Conservation (phyloP, 2,888 invertebrate species). For the Gymnocheta viridis region DNA sequence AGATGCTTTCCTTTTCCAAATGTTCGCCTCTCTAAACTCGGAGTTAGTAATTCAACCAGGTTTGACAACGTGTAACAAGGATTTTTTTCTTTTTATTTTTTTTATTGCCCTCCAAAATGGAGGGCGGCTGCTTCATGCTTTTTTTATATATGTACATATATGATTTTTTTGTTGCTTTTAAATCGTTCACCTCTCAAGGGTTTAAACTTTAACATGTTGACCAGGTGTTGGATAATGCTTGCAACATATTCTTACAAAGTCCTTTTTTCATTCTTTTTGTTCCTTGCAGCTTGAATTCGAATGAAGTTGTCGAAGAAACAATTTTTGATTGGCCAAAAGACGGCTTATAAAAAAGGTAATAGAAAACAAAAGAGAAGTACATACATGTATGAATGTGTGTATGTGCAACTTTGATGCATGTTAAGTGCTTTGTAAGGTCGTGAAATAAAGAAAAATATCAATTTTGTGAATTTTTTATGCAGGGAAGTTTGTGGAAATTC, state of each 20-base stretch:
- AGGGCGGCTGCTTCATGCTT: too few species aligned
- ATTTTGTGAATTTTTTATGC: too few species aligned
- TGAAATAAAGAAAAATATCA: too few species aligned
- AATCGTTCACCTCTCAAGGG: background rate
- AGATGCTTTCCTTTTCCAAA: too few species aligned
- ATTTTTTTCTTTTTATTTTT: background rate
- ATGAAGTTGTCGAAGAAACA: conserved; percentile 17
- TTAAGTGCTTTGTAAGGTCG: background rate
- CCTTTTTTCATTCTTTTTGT: background rate
- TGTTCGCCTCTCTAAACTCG: too few species aligned
- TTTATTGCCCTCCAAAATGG: background rate
- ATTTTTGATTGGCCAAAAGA: conserved; percentile 34
- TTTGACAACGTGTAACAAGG: too few species aligned
- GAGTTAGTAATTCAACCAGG: too few species aligned
- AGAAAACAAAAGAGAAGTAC: background rate
- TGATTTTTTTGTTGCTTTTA: too few species aligned
- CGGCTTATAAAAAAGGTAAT: conserved; percentile 12
- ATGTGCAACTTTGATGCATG: background rate
- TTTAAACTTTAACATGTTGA: background rate
- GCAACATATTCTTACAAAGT: background rate
- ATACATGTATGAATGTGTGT: background rate
- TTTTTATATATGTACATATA: too few species aligned
- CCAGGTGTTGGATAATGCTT: conserved; percentile 26
- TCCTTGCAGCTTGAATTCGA: conserved; percentile 8
- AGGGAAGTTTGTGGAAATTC: too few species aligned